Percentiles rank a stretch among this genome's conserved stretches.
phyloP scores from a whole-genome alignment of 1,140 invertebrate species.

The Drosophila busckii region DNA sequence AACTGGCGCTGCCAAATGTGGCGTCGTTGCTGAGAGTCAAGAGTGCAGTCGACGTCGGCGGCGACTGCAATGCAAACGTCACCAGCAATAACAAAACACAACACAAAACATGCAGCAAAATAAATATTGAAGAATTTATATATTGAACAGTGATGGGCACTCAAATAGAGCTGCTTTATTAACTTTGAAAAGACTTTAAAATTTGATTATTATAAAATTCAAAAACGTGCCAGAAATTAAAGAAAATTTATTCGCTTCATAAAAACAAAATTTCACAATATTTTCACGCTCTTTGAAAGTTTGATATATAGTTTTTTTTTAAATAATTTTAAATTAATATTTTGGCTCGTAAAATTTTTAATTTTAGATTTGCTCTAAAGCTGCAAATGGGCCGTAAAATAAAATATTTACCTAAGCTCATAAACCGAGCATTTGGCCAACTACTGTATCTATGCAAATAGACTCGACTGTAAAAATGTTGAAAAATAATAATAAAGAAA shows the following conservation, averaged over 20 bases:
- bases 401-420: too few species aligned
- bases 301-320: too few species aligned
- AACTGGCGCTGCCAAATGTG: constrained; percentile 40
- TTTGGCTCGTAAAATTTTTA: too few species aligned
- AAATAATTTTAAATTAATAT: neutral
- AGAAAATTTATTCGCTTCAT: too few species aligned
- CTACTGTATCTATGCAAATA: constrained; percentile 10
- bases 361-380: neutral
- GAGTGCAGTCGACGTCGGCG: constrained; percentile 30
- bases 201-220: too few species aligned
- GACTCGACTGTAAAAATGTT: constrained; percentile 30
- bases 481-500: constrained; percentile 66
- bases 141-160: constrained; percentile 46
- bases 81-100: constrained; percentile 44
- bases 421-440: too few species aligned
- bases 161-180: too few species aligned
- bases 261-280: too few species aligned
- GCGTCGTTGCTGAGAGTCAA: constrained; percentile 57
- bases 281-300: too few species aligned
- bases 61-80: constrained; percentile 20
- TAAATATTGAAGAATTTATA: constrained; percentile 69
- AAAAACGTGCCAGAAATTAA: too few species aligned
- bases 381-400: too few species aligned
- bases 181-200: too few species aligned
- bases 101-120: constrained; percentile 48